Base-by-base conservation (phyloP, 1,140 invertebrate species). In the Meloidogyne chitwoodi region DNA sequence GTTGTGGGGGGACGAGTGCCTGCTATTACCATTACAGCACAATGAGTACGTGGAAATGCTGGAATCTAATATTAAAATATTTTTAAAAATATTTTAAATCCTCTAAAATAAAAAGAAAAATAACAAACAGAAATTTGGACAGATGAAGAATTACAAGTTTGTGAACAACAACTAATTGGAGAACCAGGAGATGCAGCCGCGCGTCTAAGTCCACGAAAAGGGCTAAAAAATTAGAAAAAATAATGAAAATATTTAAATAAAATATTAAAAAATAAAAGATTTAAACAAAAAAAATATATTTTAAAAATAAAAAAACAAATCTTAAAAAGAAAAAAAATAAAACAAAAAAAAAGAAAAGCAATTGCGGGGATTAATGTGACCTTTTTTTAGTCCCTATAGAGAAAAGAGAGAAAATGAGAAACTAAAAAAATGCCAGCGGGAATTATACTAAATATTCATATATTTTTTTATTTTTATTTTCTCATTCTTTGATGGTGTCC, bases 181-280 rank as follows among this genome's bases (percentile, higher is more conserved):
- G 82, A 81, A 10, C 67, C 63, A 22, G 79, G 56, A 2, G 78
- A 38, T 24, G 74, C 81, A 8, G 68, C 68, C 16, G 70, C 69
- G 16, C 83, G 68, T 26, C 81, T 79, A n/a, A 82, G 67, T 61
- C 81, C 82, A 27, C 81, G 82, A 68, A 82, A 82, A 29, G 81
- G 81, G 72, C 81, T 82, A n/a, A 84, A 84, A 78, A 63, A 48
- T n/a, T 38, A 66, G 14, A 2, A 22, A 61, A 29, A 71, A 71
- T 71, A 38, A 67, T 67, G 6, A 5, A 67, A 31, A 26, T 19
- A 26, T 24, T 19, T n/a, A 22, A n/a, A n/a, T 41, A 31, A 67
- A 24, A 22, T 71, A 48, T 71, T 56, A 34, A n/a, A 44, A 31
- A 27, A 38, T 22, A 64, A 19, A 31, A 12, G 22, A 27, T 24